These are phyloP conservation scores for Latrodectus elegans DNA, from an alignment of 2,888 invertebrate genomes.

Conservation along the genomic window DNA sequence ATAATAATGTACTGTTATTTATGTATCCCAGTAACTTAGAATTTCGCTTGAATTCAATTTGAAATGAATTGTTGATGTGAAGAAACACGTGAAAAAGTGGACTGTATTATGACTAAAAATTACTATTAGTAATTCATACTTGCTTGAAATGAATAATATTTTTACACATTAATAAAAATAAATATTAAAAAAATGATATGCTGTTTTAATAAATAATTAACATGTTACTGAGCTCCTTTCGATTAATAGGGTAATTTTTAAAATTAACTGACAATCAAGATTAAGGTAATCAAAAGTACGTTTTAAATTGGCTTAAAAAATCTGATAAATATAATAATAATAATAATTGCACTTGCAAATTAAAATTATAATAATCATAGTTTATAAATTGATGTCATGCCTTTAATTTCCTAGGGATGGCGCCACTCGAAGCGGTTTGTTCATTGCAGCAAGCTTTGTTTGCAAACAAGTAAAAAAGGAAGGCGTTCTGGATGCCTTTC, in stretches of 20 bases:
- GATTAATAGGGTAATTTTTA: neutral
- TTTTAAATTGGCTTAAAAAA: neutral
- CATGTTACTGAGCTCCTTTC: neutral
- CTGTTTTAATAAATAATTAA: no score
- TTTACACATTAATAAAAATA: no score
- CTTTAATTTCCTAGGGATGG: slow-evolving; percentile 75
- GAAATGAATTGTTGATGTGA: no score
- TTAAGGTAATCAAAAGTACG: neutral
- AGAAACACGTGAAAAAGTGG: no score
- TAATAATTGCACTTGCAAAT: neutral
- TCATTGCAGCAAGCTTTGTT: slow-evolving; percentile 76
- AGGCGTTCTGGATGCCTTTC: slow-evolving; percentile 77
- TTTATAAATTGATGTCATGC: neutral
- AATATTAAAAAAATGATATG: no score
- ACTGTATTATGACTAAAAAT: no score
- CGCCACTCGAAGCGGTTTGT: slow-evolving; percentile 76
- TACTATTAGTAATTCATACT: no score
- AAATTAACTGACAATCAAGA: neutral
- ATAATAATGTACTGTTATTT: no score
- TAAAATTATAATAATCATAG: neutral
- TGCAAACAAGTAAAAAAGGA: slow-evolving; percentile 78
- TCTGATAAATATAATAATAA: neutral
- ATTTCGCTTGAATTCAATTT: no score
- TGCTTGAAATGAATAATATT: no score
- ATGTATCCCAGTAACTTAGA: no score